phyloP scores from a whole-genome alignment of 2,113 vertebrate species.

The Paramormyrops kingsleyae region DNA sequence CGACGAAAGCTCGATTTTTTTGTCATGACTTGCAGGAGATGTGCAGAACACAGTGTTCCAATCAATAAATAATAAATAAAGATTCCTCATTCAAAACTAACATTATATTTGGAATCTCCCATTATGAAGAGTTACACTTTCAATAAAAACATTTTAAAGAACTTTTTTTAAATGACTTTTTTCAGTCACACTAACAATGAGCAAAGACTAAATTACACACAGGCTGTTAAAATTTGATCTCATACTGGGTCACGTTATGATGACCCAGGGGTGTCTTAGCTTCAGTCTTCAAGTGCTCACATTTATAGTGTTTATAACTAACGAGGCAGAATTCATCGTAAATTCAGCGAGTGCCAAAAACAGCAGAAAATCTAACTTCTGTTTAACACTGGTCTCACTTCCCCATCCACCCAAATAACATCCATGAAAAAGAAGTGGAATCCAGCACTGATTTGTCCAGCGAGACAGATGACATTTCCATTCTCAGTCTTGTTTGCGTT shows the following conservation, averaged over 20 bases:
- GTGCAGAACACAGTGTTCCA: not conserved
- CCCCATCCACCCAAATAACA: not conserved
- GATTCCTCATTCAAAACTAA: not conserved
- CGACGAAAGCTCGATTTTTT: not conserved
- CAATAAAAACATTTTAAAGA: not conserved
- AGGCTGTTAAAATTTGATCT: not conserved
- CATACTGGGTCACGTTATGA: not conserved
- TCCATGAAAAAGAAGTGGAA: not conserved
- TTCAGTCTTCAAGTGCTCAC: not conserved
- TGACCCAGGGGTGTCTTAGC: not conserved
- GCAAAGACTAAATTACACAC: not conserved
- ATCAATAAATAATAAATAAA: not conserved
- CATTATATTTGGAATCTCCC: not conserved
- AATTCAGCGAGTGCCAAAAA: not conserved
- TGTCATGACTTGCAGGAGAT: not conserved
- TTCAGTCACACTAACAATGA: not conserved
- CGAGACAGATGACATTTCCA: not conserved
- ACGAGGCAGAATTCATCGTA: not conserved
- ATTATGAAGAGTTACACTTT: not conserved
- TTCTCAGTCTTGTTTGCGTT: not conserved
- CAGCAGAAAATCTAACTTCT: not conserved
- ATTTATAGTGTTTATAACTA: not conserved
- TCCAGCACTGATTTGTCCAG: not conserved
- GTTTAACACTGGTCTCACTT: not conserved
- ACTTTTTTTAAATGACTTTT: not conserved